Conservation (phyloP, 2,113 vertebrate genomes). For the Colistium nudipinnis region DNA sequence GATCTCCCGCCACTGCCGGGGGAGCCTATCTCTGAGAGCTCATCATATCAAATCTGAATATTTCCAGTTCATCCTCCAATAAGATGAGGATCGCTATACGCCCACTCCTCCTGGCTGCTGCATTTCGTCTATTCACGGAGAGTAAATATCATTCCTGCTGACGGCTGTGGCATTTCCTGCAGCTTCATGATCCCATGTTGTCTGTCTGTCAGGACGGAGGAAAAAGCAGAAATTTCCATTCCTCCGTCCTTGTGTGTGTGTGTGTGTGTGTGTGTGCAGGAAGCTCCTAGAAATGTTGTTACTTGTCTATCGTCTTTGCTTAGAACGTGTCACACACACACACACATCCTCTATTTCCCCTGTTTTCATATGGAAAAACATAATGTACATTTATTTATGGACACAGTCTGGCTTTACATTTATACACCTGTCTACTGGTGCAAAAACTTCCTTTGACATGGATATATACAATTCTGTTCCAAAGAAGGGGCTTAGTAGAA, state of each 20-base stretch:
- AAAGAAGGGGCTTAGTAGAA: no score
- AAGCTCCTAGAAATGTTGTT: conserved; percentile 16
- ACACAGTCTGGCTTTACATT: no score
- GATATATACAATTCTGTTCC: no score
- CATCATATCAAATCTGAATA: background rate
- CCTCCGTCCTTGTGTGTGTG: background rate
- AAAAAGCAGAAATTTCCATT: conserved; percentile 19
- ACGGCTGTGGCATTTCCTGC: conserved; percentile 20
- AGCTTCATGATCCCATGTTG: conserved; percentile 6
- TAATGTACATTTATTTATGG: no score
- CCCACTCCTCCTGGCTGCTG: background rate
- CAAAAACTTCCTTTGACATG: no score
- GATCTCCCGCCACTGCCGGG: background rate
- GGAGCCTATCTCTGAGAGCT: background rate
- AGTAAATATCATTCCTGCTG: conserved; percentile 12
- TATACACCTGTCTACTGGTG: no score
- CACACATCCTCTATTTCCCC: no score
- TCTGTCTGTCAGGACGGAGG: conserved; percentile 1
- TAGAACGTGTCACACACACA: no score
- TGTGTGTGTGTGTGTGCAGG: no score
- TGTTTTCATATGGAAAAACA: no score
- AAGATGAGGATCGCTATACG: no score
- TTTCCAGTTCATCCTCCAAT: background rate
- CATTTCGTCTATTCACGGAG: background rate
- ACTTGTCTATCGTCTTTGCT: conserved; percentile 8